Percentiles rank a stretch among this genome's conserved stretches.
Conservation (phyloP, 2,113 vertebrate genomes). For the Tenrec ecaudatus region DNA sequence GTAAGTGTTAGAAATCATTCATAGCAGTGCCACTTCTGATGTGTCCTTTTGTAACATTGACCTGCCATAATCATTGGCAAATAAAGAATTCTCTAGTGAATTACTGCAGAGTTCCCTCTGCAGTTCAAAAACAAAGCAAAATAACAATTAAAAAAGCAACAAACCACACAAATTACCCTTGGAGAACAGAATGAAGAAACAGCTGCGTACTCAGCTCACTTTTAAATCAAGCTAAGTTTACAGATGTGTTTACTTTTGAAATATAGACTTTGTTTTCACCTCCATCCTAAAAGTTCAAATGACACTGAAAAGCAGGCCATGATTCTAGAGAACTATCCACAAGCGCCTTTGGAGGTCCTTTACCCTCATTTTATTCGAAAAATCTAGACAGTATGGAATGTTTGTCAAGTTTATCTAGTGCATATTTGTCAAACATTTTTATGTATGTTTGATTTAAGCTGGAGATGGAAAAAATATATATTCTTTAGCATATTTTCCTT, state of each 20-base stretch:
- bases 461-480: not conserved
- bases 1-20: not conserved
- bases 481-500: not conserved
- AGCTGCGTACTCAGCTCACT: not conserved
- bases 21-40: not conserved
- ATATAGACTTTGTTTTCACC: not conserved
- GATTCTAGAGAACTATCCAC: not conserved
- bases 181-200: too few species aligned
- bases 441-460: not conserved
- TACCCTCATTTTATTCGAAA: not conserved
- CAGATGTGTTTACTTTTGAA: not conserved
- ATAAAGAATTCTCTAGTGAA: not conserved
- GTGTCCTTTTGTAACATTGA: not conserved
- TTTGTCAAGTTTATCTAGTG: not conserved
- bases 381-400: not conserved
- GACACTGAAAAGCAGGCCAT: conserved; percentile 26
- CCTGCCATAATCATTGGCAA: not conserved
- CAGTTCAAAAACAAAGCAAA: not conserved
- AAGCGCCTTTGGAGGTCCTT: not conserved
- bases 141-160: too few species aligned
- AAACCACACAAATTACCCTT: not conserved
- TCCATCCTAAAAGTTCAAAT: conserved; percentile 43
- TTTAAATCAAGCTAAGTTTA: too few species aligned
- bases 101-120: not conserved
- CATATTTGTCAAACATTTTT: not conserved